phyloP scores from a whole-genome alignment of 2,797 vertebrate genomes.

The Sternarchorhynchus goeldii region DNA sequence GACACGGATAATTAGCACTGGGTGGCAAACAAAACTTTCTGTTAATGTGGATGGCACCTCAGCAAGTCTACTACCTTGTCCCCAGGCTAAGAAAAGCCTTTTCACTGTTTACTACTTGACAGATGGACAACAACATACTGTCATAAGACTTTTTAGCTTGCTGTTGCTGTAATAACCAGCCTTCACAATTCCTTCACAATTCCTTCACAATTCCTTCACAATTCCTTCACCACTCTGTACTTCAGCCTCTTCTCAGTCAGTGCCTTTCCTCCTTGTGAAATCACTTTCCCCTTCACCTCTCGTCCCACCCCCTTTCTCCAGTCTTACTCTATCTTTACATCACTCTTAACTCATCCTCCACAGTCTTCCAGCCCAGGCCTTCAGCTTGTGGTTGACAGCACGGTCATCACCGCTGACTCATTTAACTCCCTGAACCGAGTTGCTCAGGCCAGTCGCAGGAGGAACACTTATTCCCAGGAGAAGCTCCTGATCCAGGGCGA shows the following conservation, averaged over 20 bases:
- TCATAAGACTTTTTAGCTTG: too few species aligned
- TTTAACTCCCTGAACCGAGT: conserved; percentile 35
- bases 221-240: too few species aligned
- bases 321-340: conserved; percentile 15
- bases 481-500: conserved; percentile 33
- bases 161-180: too few species aligned
- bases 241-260: too few species aligned
- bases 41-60: conserved; percentile 28
- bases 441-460: conserved; percentile 23
- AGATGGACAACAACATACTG: too few species aligned
- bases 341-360: conserved; percentile 9
- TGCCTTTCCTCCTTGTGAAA: not conserved
- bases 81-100: not conserved
- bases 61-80: not conserved
- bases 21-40: conserved; percentile 38
- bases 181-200: too few species aligned
- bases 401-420: conserved; percentile 39
- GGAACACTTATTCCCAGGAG: conserved; percentile 38
- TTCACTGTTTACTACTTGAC: too few species aligned
- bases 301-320: conserved; percentile 2
- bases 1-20: conserved; percentile 37
- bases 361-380: conserved; percentile 25
- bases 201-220: too few species aligned
- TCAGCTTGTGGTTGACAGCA: conserved; percentile 20
- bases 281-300: conserved; percentile 2